phyloP scores from a whole-genome alignment of 1,140 invertebrate genomes.

The Chironomus striatipennis region DNA sequence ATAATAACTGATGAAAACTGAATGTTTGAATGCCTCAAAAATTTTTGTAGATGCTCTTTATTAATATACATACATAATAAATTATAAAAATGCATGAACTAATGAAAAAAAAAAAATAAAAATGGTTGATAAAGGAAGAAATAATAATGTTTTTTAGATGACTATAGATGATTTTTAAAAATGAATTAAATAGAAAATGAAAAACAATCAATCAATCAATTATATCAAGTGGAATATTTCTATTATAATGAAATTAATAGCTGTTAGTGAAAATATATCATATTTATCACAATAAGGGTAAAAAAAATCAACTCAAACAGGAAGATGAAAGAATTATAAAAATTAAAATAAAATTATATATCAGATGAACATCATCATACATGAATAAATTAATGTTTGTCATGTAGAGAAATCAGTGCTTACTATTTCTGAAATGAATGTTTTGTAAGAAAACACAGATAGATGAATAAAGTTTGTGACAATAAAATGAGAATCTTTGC shows the following conservation, averaged over 20 bases:
- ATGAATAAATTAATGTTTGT: not conserved
- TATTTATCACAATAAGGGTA: not conserved
- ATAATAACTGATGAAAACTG: not conserved
- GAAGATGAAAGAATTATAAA: not conserved
- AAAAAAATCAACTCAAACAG: not conserved
- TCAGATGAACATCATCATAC: not conserved
- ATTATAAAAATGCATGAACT: no score
- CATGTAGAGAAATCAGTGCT: not conserved
- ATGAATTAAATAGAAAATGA: not conserved
- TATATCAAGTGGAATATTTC: not conserved
- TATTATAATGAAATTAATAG: not conserved
- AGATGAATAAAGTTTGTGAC: conserved; percentile 12
- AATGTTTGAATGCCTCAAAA: conserved; percentile 1
- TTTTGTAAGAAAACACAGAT: not conserved
- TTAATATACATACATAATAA: no score
- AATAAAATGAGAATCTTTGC: not conserved
- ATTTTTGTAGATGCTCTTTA: no score
- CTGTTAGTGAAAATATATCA: not conserved
- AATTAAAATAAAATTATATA: not conserved
- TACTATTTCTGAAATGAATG: conserved; percentile 14
- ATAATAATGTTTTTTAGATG: not conserved
- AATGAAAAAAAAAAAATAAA: not conserved
- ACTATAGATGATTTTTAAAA: not conserved
- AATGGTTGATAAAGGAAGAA: not conserved
- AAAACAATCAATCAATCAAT: conserved; percentile 3